Conservation (phyloP, 2,797 vertebrate species). For the Centropyge bicolor region DNA sequence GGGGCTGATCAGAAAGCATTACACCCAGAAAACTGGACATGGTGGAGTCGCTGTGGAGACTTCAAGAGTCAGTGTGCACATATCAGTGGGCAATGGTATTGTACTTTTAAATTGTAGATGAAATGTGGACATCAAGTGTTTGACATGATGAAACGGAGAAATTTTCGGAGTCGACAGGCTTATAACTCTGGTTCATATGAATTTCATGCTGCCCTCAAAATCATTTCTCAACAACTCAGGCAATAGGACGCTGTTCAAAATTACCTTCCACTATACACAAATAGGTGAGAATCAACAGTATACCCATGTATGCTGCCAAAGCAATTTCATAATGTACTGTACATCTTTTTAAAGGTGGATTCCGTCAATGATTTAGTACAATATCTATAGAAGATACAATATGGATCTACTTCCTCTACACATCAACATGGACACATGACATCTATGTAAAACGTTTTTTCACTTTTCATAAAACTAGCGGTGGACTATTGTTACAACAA, state of each 20-base stretch:
- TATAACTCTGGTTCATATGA: slow-evolving; percentile 63
- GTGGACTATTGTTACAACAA: slow-evolving; percentile 83
- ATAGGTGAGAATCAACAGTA: slow-evolving; percentile 84
- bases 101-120: slow-evolving; percentile 51
- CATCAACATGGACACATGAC: slow-evolving; percentile 92
- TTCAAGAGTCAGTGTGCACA: slow-evolving; percentile 40
- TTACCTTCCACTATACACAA: slow-evolving; percentile 90
- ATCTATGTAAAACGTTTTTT: slow-evolving; percentile 87
- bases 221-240: slow-evolving; percentile 75
- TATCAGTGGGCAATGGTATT: slow-evolving; percentile 38
- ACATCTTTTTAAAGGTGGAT: slow-evolving; percentile 86
- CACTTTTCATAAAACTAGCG: slow-evolving; percentile 87
- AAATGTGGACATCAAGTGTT: slow-evolving; percentile 58
- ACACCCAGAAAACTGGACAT: slow-evolving; percentile 51
- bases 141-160: slow-evolving; percentile 57
- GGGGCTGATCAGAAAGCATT: slow-evolving; percentile 52
- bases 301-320: slow-evolving; percentile 85
- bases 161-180: slow-evolving; percentile 56
- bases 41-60: slow-evolving; percentile 46
- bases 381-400: slow-evolving; percentile 91
- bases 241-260: slow-evolving; percentile 85
- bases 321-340: slow-evolving; percentile 83
- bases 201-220: slow-evolving; percentile 83
- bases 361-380: slow-evolving; percentile 88
- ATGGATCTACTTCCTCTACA: slow-evolving; percentile 90